Conservation (phyloP, 2,113 vertebrate genomes). For the Struthidea cinerea region DNA sequence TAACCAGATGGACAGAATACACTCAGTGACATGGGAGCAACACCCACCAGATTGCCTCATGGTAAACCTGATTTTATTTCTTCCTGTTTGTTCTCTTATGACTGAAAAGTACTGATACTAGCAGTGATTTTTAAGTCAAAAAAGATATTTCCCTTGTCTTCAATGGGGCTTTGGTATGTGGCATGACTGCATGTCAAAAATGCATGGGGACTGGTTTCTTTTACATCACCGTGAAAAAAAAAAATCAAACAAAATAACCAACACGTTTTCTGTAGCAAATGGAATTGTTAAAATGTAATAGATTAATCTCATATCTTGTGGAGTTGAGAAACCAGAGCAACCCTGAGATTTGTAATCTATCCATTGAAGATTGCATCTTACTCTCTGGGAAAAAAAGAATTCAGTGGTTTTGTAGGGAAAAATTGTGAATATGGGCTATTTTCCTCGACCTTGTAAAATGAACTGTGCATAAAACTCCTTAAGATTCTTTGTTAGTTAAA, state of each 20-base stretch:
- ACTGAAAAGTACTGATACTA: not conserved
- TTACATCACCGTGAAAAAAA: not conserved
- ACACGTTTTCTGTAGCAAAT: not conserved
- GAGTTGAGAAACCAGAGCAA: not conserved
- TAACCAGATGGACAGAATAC: not conserved
- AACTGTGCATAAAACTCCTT: not conserved
- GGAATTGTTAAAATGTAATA: not conserved
- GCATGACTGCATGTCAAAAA: not conserved
- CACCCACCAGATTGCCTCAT: not conserved
- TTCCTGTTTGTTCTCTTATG: not conserved
- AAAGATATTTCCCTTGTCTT: not conserved
- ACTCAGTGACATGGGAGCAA: not conserved
- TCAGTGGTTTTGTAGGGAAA: not conserved
- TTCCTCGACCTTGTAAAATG: not conserved
- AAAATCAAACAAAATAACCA: not conserved
- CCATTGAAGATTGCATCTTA: not conserved
- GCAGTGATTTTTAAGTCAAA: not conserved
- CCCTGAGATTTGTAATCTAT: not conserved
- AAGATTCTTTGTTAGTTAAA: not conserved
- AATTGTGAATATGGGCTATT: not conserved
- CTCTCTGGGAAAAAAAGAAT: not conserved
- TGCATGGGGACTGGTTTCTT: not conserved
- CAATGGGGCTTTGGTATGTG: not conserved
- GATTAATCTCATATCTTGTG: not conserved
- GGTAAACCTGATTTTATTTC: not conserved